Percentiles rank a stretch among this genome's conserved stretches.
Conservation (phyloP, 1,140 invertebrate species). For the Drosophila prosaltans region DNA sequence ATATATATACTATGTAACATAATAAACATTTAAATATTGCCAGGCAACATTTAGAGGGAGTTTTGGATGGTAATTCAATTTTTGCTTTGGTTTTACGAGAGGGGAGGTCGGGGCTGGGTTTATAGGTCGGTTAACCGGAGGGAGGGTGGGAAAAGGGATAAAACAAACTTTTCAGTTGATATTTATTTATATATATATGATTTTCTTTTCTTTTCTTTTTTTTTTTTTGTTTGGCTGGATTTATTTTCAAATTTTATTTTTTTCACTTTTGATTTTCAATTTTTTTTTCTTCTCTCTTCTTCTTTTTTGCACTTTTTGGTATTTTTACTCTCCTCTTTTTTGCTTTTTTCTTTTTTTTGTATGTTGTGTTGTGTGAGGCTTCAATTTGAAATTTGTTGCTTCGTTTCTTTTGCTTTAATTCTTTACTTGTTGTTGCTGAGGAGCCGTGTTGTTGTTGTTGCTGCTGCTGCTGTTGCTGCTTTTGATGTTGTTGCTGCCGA, state of each 20-base stretch:
- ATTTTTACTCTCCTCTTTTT: not conserved
- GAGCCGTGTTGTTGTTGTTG: not conserved
- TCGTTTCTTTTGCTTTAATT: not conserved
- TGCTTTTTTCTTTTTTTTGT: conserved; percentile 19
- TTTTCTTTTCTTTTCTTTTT: conserved; percentile 2
- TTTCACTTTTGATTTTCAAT: conserved; percentile 14
- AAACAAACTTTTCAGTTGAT: conserved; percentile 42
- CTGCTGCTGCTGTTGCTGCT: conserved; percentile 5
- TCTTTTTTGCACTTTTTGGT: conserved; percentile 23
- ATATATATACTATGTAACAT: conserved; percentile 37
- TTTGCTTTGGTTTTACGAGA: conserved; percentile 17
- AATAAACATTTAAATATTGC: conserved; percentile 56
- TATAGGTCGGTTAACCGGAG: conserved; percentile 31
- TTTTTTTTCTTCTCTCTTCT: conserved; percentile 18
- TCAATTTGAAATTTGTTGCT: conserved; percentile 14
- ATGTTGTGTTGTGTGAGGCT: not conserved
- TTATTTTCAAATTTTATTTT: conserved; percentile 41
- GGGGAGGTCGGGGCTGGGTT: not conserved
- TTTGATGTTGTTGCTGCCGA: not conserved
- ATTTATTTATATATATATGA: no score
- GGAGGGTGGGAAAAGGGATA: conserved; percentile 38
- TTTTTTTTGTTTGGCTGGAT: conserved; percentile 37
- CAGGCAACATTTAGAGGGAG: conserved; percentile 39
- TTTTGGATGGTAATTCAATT: conserved; percentile 20
- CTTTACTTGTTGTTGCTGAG: conserved; percentile 5